phyloP scores from a whole-genome alignment of 1,140 invertebrate species.

The Hylaeus anthracinus region DNA sequence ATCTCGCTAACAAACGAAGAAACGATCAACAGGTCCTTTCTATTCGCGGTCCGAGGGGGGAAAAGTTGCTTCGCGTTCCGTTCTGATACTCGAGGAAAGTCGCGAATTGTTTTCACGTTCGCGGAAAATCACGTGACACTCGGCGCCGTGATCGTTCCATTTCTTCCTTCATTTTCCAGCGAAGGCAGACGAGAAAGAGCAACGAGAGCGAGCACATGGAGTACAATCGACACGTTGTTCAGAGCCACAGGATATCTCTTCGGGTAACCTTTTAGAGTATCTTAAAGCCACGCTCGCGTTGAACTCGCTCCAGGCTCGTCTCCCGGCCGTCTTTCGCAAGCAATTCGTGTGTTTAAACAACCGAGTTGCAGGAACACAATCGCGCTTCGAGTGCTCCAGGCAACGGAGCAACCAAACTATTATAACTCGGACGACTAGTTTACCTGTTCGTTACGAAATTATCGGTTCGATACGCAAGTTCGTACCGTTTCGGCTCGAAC shows the following conservation, averaged over 20 bases:
- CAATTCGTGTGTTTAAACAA: neutral
- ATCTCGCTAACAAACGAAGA: constrained; percentile 20
- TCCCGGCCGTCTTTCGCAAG: no score
- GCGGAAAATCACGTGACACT: constrained; percentile 30
- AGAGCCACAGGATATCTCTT: constrained; percentile 75
- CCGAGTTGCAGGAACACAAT: no score
- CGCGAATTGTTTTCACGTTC: constrained; percentile 44
- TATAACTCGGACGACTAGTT: no score
- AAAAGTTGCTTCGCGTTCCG: constrained; percentile 67
- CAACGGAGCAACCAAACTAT: no score
- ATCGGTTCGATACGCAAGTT: no score
- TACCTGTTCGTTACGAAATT: no score
- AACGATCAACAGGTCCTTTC: constrained; percentile 47
- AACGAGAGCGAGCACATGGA: constrained; percentile 75
- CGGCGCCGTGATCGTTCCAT: constrained; percentile 5
- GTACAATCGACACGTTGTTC: constrained; percentile 65
- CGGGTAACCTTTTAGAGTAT: constrained; percentile 65
- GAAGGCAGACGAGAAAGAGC: constrained; percentile 71
- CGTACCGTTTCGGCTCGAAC: no score
- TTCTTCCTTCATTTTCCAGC: constrained; percentile 70
- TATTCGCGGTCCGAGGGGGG: constrained; percentile 12
- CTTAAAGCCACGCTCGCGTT: neutral
- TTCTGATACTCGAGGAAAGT: constrained; percentile 77
- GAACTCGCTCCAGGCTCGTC: no score
- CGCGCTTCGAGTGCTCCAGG: no score